Evolutionary conservation across 2,888 invertebrate species (phyloP).

Genomic region (Caenorhabditis japonica): DNA sequence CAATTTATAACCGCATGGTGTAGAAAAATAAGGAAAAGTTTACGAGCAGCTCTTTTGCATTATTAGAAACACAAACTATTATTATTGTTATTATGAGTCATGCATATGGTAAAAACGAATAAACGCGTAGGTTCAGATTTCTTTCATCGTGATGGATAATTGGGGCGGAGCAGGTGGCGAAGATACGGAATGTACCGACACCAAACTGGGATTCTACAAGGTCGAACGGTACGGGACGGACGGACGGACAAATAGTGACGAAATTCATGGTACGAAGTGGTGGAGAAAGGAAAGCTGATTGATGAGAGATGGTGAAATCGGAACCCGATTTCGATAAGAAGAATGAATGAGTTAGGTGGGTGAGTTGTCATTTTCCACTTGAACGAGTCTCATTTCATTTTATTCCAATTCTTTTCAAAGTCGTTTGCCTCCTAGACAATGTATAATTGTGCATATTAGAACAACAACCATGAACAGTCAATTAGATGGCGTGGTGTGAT

Average conservation of each 20-base stretch:
- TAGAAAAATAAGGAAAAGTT: slow-evolving; percentile 15
- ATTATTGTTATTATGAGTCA: slow-evolving; percentile 17
- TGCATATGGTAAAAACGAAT: slow-evolving; percentile 14
- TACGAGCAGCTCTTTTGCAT: slow-evolving; percentile 21
- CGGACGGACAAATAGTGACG: neutral
- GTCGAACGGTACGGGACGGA: slow-evolving; percentile 7
- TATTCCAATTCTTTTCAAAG: too few species aligned
- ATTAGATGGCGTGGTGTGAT: slow-evolving; percentile 8
- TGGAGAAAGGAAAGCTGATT: slow-evolving; percentile 2
- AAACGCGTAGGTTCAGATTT: slow-evolving; percentile 36
- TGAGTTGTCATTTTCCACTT: neutral
- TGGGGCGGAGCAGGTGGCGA: slow-evolving; percentile 43
- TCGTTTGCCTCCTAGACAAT: slow-evolving; percentile 10
- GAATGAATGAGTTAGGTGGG: too few species aligned
- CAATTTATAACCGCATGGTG: slow-evolving; percentile 18
- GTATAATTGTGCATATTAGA: neutral
- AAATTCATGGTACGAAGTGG: slow-evolving; percentile 26
- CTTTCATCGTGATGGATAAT: slow-evolving; percentile 20
- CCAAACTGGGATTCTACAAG: slow-evolving; percentile 18
- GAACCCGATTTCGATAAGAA: too few species aligned
- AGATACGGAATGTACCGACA: slow-evolving; percentile 20
- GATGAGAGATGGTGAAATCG: slow-evolving; percentile 9
- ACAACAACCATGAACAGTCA: slow-evolving; percentile 16
- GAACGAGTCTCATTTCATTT: neutral
- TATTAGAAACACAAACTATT: neutral